phyloP scores from a whole-genome alignment of 2,888 invertebrate genomes.

The Ochropleura plecta region DNA sequence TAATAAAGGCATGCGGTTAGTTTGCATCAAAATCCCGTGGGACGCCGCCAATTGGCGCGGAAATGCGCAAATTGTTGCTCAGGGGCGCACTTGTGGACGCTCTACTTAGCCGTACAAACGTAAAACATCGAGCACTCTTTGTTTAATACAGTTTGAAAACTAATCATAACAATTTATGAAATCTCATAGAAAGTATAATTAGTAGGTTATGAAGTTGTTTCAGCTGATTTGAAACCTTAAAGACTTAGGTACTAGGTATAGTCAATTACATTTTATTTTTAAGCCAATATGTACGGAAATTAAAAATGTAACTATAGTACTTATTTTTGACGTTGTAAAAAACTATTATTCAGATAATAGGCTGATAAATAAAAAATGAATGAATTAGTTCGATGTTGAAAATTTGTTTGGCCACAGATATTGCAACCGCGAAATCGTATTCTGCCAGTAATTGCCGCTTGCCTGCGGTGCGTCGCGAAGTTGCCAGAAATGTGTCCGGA shows the following conservation, averaged over 20 bases:
- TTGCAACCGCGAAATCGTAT: conserved; percentile 58
- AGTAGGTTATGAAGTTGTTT: background rate
- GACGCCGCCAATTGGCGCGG: conserved; percentile 82
- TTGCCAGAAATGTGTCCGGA: conserved; percentile 97
- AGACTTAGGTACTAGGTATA: background rate
- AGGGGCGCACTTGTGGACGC: conserved; percentile 77
- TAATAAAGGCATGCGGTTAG: conserved; percentile 92
- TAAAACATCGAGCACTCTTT: conserved; percentile 67
- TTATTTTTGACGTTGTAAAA: background rate
- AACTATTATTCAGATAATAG: background rate
- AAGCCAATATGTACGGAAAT: background rate
- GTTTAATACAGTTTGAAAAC: conserved; percentile 36
- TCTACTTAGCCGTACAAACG: conserved; percentile 69
- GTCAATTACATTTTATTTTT: background rate
- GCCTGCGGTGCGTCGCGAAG: conserved; percentile 97
- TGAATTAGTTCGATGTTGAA: conserved; percentile 60
- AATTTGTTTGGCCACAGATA: conserved; percentile 55
- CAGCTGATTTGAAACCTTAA: background rate
- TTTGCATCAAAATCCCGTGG: conserved; percentile 87
- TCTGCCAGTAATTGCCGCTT: conserved; percentile 84
- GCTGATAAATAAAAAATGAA: background rate
- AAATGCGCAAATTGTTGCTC: conserved; percentile 83
- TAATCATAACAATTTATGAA: conserved; percentile 17
- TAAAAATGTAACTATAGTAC: background rate
- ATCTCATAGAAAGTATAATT: background rate